Conservation (phyloP, 2,113 vertebrate species). For the Irena cyanogastra region DNA sequence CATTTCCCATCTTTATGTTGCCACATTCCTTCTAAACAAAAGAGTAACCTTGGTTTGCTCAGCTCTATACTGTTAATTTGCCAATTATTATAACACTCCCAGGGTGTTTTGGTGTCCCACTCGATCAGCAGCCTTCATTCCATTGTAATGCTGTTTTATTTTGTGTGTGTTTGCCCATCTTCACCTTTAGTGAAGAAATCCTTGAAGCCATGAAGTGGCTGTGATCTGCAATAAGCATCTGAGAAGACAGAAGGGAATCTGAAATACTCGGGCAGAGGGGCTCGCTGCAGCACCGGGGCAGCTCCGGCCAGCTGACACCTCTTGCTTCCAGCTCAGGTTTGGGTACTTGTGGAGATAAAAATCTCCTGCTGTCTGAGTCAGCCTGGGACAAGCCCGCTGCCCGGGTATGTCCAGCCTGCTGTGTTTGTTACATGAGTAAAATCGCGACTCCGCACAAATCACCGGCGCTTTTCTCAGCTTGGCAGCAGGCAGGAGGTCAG, state of each 20-base stretch:
- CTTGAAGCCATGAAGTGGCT: not conserved
- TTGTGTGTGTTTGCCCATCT: not conserved
- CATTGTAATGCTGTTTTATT: not conserved
- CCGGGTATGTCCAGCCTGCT: not conserved
- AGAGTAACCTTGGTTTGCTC: not conserved
- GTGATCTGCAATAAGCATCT: not conserved
- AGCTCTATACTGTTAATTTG: not conserved
- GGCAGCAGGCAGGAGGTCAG: not conserved
- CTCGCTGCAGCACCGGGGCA: not conserved
- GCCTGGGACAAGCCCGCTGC: not conserved
- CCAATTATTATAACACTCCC: not conserved
- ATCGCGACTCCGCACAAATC: accelerated
- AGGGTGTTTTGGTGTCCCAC: not conserved
- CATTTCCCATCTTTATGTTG: not conserved
- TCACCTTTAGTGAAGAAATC: not conserved
- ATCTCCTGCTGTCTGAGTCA: not conserved
- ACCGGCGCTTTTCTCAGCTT: not conserved
- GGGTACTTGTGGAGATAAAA: not conserved
- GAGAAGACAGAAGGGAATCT: not conserved
- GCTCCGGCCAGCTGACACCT: not conserved
- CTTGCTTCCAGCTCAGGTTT: not conserved
- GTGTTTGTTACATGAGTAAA: not conserved
- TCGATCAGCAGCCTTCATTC: not conserved
- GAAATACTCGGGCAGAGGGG: not conserved
- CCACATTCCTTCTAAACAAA: not conserved